Evolutionary conservation across 1,140 invertebrate species (phyloP).

Genomic region (Trypoxylus dichotomus): DNA sequence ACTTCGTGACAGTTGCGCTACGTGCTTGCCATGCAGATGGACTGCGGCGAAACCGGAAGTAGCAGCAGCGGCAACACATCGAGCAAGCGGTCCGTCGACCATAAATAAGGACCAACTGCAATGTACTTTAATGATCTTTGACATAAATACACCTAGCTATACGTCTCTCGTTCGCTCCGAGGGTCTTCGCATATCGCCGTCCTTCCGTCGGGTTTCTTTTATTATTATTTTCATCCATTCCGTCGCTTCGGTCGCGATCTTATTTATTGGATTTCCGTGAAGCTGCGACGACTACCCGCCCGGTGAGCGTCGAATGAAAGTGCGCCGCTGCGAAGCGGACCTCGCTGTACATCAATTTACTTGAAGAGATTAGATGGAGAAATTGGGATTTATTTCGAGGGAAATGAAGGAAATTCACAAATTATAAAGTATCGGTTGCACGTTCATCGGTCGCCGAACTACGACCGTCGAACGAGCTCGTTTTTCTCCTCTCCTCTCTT

Average conservation of each 20-base stretch:
- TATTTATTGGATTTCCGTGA: slow-evolving; percentile 14
- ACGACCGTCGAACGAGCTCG: background rate
- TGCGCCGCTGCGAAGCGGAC: background rate
- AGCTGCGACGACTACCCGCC: background rate
- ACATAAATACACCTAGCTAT: background rate
- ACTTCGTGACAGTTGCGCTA: background rate
- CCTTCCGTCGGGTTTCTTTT: background rate
- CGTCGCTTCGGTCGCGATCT: background rate
- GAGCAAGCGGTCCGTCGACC: background rate
- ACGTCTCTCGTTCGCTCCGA: background rate
- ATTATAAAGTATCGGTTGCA: slow-evolving; percentile 20
- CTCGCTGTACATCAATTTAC: slow-evolving; percentile 17
- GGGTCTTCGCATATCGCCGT: background rate
- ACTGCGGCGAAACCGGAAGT: background rate
- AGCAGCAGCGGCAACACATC: background rate
- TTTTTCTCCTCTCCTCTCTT: background rate
- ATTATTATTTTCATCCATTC: slow-evolving; percentile 14
- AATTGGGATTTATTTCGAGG: slow-evolving; percentile 14
- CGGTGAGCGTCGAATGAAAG: background rate
- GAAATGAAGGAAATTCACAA: slow-evolving; percentile 22
- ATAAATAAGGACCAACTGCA: slow-evolving; percentile 14
- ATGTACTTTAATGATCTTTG: slow-evolving; percentile 18
- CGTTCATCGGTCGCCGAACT: background rate
- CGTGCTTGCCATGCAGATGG: background rate
- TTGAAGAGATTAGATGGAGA: slow-evolving; percentile 11